Evolutionary conservation across 2,888 invertebrate genomes (phyloP), one percentile per base, ranked within the genome.

Genomic region (Drosophila nr. perissopoda): DNA sequence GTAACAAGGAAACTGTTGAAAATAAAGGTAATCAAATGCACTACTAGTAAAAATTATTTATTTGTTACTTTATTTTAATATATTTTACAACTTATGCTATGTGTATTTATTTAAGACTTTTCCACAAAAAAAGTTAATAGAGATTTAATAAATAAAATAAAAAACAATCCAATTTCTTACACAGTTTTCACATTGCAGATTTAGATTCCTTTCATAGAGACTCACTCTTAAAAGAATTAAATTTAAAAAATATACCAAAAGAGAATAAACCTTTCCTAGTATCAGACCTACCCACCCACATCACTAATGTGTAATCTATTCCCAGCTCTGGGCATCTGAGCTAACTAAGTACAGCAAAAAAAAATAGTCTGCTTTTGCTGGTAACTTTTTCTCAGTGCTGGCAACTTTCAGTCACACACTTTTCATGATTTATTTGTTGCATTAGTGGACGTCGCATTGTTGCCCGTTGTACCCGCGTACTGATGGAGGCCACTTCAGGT

Each of bases 401-500:
- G 49, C 21, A 58, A 51, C 36, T 42, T 63, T 56, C 64, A 69
- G 72, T 49, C 68, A 46, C 53, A 66, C 46, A 54, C 72, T 72
- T 74, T 61, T 51, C 72, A 66, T 83, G 79, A 85, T 83, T 83
- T 83, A 83, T 83, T 79, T 79, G 76, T 72, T 72, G 81, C 83
- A 83, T 85, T 79, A 82, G 81, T 59, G 62, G 62, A 51, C 62
- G 71, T 72, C 71, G 66, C 31, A 46, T 46, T 46, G 46, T 25
- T 36, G 70, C 46, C 79, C 74, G 71, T 51, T 60, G 68, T 49
- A 11, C 49, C 49, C 18, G 51, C 38, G 6, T 31, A 21, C 36
- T 46, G 25, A 56, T 38, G 29, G 56, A 56, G 56, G 16, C 49
- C 80, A 69, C 80, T 83, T 73, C 65, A 67, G 71, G 52, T 65